Evolutionary conservation across 2,797 vertebrate species (phyloP), one percentile per base, ranked within the genome.

Genomic region (Coranthus polyacanthus): DNA sequence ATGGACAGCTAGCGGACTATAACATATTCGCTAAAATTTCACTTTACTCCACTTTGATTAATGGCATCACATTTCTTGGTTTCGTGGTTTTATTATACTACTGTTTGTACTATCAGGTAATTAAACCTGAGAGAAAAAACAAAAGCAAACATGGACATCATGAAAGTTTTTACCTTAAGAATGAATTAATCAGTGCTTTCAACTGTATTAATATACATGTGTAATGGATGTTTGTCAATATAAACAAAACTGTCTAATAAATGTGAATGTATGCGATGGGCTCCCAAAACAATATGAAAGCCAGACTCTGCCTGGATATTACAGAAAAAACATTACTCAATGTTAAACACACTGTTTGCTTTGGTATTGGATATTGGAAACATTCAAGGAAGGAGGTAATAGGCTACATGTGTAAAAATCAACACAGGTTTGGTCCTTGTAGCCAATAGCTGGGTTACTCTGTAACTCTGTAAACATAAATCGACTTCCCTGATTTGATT

Each of bases 401-500:
- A 2, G 18, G 21, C 17, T 34, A 37, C 15, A 15, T 49, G 9
- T 41, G 20, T 32, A 44, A 50, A 9, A 41, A 52, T 18, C 6
- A 47, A 7, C n/a, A 22, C 12, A 60, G 7, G 2, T 50, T 10
- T 37, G 22, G 37, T 45, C 21, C 29, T 70, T 17, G 1, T 4
- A 32, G 26, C 42, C 56, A 63, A 42, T 29, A 15, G 58, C n/a
- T 29, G 53, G 12, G 45, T 56, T 63, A 66, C 50, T 59, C 22
- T 47, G 32, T 39, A 45, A 66, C 50, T 59, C 22, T 47, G 32
- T 39, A 45, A 72, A 29, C 39, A 67, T 7, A 46, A 46, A 43
- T 57, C 60, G 5, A 75, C 39, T 51, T 75, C 46, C 51, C 8
- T 57, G 41, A 46, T 72, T 39, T 17, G 13, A 39, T 22, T 65